A percentile compares a stretch with the other conserved stretches of the same genome.
phyloP scores from a whole-genome alignment of 2,888 invertebrate genomes.

The Rhynchonema sp. region DNA sequence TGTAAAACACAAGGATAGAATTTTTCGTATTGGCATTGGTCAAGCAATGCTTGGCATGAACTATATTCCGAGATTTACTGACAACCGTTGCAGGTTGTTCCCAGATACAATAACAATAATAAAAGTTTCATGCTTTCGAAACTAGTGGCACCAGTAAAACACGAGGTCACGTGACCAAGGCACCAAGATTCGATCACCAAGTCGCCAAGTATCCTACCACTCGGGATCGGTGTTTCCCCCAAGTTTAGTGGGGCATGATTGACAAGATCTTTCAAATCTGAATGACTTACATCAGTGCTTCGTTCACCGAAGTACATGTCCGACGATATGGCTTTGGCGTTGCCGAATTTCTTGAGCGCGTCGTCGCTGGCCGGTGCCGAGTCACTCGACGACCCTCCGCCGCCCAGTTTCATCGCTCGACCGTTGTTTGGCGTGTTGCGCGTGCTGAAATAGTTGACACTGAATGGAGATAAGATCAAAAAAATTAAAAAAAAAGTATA shows the following conservation, averaged over 20 bases:
- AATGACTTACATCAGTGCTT: slow-evolving; percentile 36
- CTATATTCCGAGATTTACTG: no score
- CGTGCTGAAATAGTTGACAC: background rate
- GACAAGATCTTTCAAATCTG: no score
- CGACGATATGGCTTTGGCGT: slow-evolving; percentile 90
- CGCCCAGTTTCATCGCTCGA: background rate
- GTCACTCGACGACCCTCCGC: background rate
- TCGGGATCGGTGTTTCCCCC: no score
- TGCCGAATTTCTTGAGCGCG: slow-evolving; percentile 85
- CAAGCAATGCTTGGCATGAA: no score
- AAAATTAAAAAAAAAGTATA: background rate
- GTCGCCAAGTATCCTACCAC: no score
- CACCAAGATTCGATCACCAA: no score
- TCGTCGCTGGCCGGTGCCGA: slow-evolving; percentile 36
- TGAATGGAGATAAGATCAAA: background rate
- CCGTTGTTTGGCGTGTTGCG: background rate
- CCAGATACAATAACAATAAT: no score
- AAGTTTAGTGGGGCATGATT: no score
- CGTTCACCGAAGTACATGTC: slow-evolving; percentile 76
- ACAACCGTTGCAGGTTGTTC: no score
- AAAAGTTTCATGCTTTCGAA: no score
- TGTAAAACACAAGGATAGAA: background rate
- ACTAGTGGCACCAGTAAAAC: no score
- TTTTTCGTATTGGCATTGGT: background rate
- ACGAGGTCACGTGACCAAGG: no score